Evolutionary conservation across 2,888 invertebrate genomes (phyloP).

Genomic region (Drosophila melanosoma): DNA sequence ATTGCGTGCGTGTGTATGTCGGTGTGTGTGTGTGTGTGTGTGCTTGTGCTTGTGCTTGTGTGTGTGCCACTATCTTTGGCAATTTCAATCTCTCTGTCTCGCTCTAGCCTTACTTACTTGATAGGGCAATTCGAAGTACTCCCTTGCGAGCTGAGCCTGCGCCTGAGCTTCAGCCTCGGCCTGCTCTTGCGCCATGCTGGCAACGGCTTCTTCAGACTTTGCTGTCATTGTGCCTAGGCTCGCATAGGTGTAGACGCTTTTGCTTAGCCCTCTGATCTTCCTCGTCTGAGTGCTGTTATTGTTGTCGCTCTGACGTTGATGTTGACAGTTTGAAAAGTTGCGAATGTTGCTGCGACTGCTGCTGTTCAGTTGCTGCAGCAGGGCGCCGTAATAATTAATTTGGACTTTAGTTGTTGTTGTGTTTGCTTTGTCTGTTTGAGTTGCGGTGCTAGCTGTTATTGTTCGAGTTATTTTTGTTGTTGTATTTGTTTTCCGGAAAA

Average conservation of each 20-base stretch:
- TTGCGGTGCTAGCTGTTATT: conserved; percentile 21
- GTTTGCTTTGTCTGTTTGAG: conserved; percentile 47
- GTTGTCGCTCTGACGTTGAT: conserved; percentile 20
- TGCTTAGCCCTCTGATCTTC: conserved; percentile 6
- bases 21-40: conserved; percentile 11
- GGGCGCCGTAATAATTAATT: conserved; percentile 31
- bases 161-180: conserved; percentile 47
- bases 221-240: conserved; percentile 53
- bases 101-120: conserved; percentile 61
- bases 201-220: conserved; percentile 31
- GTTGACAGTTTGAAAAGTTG: conserved; percentile 21
- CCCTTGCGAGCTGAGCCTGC: conserved; percentile 53
- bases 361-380: conserved; percentile 36
- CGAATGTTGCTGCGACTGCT: conserved; percentile 6
- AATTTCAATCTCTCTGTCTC: conserved; percentile 7
- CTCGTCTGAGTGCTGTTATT: conserved; percentile 18
- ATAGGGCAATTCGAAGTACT: conserved; percentile 61
- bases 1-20: conserved; percentile 1
- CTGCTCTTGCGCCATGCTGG: conserved; percentile 26
- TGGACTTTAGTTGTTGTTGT: conserved; percentile 37
- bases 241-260: conserved; percentile 48
- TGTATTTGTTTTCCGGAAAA: conserved; percentile 35
- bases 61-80: conserved; percentile 2
- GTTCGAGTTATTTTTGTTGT: conserved; percentile 20
- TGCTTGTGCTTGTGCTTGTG: neutral